A percentile compares a stretch with the other conserved stretches of the same genome.
Evolutionary conservation across 2,797 vertebrate genomes (phyloP).

Genomic region (Salarias fasciatus): DNA sequence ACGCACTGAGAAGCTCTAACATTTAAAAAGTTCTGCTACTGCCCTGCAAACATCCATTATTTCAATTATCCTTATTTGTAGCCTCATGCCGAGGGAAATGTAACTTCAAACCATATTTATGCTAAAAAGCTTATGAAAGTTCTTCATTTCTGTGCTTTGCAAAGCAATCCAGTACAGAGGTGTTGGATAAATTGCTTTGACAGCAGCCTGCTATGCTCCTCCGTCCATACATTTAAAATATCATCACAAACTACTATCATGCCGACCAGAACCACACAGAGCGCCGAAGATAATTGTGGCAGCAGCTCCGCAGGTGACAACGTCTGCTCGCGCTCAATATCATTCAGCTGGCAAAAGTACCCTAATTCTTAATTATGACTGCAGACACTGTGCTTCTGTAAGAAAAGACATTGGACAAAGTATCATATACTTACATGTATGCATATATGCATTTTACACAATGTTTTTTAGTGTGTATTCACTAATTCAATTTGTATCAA

Average conservation of each 20-base stretch:
- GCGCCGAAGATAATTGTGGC: neutral
- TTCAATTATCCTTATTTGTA: slow-evolving; percentile 25
- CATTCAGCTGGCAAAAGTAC: too few relatives aligned
- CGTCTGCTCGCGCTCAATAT: slow-evolving; percentile 4
- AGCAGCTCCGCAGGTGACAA: neutral
- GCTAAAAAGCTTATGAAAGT: slow-evolving; percentile 3
- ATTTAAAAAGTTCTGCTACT: slow-evolving; percentile 18
- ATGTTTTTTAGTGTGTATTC: too few relatives aligned
- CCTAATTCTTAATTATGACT: too few relatives aligned
- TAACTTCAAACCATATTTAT: slow-evolving; percentile 16
- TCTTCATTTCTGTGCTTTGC: slow-evolving; percentile 10
- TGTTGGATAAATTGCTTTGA: slow-evolving; percentile 8
- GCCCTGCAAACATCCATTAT: slow-evolving; percentile 36
- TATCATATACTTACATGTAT: too few relatives aligned
- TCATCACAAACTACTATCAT: neutral
- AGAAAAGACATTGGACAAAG: too few relatives aligned
- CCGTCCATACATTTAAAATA: neutral
- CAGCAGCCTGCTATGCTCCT: neutral
- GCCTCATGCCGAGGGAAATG: too few relatives aligned
- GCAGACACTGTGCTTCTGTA: too few relatives aligned
- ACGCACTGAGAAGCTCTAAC: slow-evolving; percentile 9
- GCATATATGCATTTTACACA: too few relatives aligned
- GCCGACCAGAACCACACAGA: slow-evolving; percentile 4
- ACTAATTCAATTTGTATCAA: too few relatives aligned
- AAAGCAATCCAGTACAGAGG: slow-evolving; percentile 16